A percentile compares a stretch with the other conserved stretches of the same genome.
Evolutionary conservation across 1,140 invertebrate genomes (phyloP).

Genomic region (Uloborus diversus): DNA sequence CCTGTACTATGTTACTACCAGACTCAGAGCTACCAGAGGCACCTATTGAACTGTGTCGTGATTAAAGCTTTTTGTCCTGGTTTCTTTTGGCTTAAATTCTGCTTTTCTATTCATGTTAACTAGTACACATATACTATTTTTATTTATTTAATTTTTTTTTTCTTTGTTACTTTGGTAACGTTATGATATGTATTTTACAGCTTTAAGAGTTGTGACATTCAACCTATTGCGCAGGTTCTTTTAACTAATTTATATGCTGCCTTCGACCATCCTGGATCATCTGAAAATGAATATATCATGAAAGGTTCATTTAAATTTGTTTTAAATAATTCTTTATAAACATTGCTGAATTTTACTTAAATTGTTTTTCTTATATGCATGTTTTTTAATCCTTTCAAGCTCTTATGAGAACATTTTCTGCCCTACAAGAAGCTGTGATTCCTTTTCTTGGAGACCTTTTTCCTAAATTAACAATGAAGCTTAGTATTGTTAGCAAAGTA

Average conservation of each 20-base stretch:
- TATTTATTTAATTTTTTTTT: too few species aligned
- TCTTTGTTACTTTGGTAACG: too few species aligned
- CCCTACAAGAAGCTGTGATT: conserved; percentile 82
- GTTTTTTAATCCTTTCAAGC: too few species aligned
- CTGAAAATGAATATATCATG: conserved; percentile 98
- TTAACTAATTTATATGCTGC: conserved; percentile 79
- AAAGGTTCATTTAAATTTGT: conserved; percentile 75
- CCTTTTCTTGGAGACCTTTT: conserved; percentile 81
- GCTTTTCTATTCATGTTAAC: conserved; percentile 36
- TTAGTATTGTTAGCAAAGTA: conserved; percentile 81
- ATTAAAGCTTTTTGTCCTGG: too few species aligned
- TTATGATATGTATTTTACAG: too few species aligned
- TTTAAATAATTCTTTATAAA: too few species aligned
- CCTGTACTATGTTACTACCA: too few species aligned
- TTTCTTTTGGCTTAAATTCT: too few species aligned
- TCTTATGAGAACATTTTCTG: conserved; percentile 86
- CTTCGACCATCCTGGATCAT: conserved; percentile 76
- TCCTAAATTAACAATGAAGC: conserved; percentile 84
- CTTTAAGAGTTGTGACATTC: conserved; percentile 68
- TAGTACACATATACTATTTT: background rate
- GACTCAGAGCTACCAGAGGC: too few species aligned
- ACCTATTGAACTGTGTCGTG: too few species aligned
- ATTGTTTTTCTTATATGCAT: too few species aligned
- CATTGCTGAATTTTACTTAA: too few species aligned
- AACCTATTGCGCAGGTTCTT: conserved; percentile 70